Evolutionary conservation across 2,113 vertebrate species (phyloP).

Genomic region (Percopsis transmontana): DNA sequence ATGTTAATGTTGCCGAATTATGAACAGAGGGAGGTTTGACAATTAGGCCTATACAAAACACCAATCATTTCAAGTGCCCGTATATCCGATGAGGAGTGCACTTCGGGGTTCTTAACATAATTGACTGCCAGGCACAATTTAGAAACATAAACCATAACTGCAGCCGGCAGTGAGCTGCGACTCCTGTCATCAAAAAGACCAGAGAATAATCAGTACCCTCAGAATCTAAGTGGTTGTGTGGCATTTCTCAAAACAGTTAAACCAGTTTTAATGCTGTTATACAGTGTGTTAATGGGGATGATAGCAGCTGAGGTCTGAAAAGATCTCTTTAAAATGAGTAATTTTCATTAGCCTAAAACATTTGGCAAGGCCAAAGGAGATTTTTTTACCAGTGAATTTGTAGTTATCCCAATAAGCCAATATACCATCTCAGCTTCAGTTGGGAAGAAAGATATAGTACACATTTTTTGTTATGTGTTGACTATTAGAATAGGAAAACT

Average conservation of each 20-base stretch:
- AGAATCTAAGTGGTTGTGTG: background rate
- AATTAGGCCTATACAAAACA: slow-evolving; percentile 53
- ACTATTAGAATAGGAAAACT: too few species aligned
- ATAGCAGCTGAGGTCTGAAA: background rate
- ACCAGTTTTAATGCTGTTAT: background rate
- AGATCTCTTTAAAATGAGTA: background rate
- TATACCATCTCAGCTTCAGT: background rate
- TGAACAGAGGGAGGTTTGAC: slow-evolving; percentile 40
- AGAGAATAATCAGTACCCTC: slow-evolving; percentile 5
- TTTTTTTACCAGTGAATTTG: background rate
- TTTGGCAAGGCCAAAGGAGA: background rate
- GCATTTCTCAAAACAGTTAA: slow-evolving; percentile 10
- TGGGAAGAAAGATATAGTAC: too few species aligned
- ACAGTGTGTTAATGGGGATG: background rate
- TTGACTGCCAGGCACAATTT: slow-evolving; percentile 49
- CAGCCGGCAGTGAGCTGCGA: slow-evolving; percentile 15
- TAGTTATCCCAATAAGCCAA: background rate
- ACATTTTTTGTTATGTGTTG: too few species aligned
- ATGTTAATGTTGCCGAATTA: slow-evolving; percentile 32
- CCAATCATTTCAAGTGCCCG: slow-evolving; percentile 53
- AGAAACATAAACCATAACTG: slow-evolving; percentile 26
- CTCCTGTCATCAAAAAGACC: slow-evolving; percentile 38
- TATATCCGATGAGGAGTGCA: slow-evolving; percentile 35
- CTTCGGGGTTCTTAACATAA: slow-evolving; percentile 46
- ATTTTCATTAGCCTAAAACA: background rate